Evolutionary conservation across 2,888 invertebrate genomes (phyloP), one percentile per base, ranked within the genome.

Genomic region (Coelopa pilipes): DNA sequence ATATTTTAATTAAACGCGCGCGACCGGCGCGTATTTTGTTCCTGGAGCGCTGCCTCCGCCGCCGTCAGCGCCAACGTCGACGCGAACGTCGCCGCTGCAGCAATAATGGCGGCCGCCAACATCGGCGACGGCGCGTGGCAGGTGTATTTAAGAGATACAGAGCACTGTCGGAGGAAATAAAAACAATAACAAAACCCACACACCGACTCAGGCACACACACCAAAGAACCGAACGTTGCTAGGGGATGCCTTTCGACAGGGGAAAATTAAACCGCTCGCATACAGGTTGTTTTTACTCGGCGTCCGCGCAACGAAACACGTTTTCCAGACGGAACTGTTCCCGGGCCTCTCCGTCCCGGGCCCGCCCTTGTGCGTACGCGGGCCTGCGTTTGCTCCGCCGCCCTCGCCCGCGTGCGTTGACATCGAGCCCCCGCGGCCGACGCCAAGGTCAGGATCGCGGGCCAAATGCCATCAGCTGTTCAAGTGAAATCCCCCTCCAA

Each of bases 51-150:
- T 15, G 47, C 74, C 49, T 68, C 55, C 55, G 53, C n/a, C n/a
- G n/a, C 24, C 53, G 55, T 45, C 60, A 62, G 60, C 24, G 34
- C 7, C 34, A 7, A 34, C 34, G 34, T 7, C 34, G 34, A 34
- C 34, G 34, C 7, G 4, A 7, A 2, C 7, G 34, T 7, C 7
- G 7, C 34, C 34, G 34, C 34, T 34, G 34, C 34, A 34, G 34
- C 63, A 59, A 63, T 49, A 74, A 59, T 74, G 76, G 66, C 73
- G 68, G 72, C 72, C 72, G 76, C 70, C 75, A 65, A 73, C 68
- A 73, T 71, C 47, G 34, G 53, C 34, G 45, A 55, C 55, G 83
- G 82, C 86, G 86, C 86, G 85, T 85, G 86, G 85, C 85, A 85
- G 85, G 85, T 85, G 85, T 85, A 85, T 85, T 85, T 84, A 82